A percentile compares a stretch with the other conserved stretches of the same genome.
phyloP scores from a whole-genome alignment of 1,140 invertebrate genomes.

The Anoplolepis gracilipes region DNA sequence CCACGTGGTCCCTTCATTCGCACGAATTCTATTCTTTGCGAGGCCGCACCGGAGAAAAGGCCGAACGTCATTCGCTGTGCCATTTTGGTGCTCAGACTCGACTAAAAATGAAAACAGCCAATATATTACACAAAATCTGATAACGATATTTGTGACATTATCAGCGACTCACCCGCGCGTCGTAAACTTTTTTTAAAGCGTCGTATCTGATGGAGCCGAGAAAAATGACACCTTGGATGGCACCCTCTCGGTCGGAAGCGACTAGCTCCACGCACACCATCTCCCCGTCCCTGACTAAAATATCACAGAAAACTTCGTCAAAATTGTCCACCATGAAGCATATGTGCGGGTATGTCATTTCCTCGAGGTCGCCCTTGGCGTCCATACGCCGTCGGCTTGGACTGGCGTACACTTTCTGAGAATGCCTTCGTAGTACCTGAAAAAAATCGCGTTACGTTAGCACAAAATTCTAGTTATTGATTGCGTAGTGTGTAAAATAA shows the following conservation, averaged over 20 bases:
- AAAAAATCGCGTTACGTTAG: not conserved
- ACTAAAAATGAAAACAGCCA: slow-evolving; percentile 87
- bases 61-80: slow-evolving; percentile 98
- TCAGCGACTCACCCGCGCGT: slow-evolving; percentile 92
- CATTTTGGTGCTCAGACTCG: slow-evolving; percentile 96
- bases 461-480: not conserved
- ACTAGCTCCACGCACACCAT: slow-evolving; percentile 99
- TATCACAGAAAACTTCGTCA: slow-evolving; percentile 99
- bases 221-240: slow-evolving; percentile 97
- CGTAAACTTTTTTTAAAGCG: slow-evolving; percentile 98
- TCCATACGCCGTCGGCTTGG: slow-evolving; percentile 98
- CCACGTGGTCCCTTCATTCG: slow-evolving; percentile 98
- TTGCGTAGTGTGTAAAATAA: not conserved
- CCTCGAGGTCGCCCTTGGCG: slow-evolving; percentile 98
- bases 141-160: not conserved
- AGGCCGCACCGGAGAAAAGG: slow-evolving; percentile 91
- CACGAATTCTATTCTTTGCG: slow-evolving; percentile 98
- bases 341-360: slow-evolving; percentile 99
- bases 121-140: slow-evolving; percentile 11
- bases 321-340: slow-evolving; percentile 99
- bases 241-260: slow-evolving; percentile 93
- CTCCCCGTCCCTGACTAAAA: slow-evolving; percentile 98
- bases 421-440: slow-evolving; percentile 94
- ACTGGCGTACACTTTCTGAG: slow-evolving; percentile 98
- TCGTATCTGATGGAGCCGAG: slow-evolving; percentile 99